Conservation (phyloP, 2,888 invertebrate genomes). For the Pseudanteris insignis region DNA sequence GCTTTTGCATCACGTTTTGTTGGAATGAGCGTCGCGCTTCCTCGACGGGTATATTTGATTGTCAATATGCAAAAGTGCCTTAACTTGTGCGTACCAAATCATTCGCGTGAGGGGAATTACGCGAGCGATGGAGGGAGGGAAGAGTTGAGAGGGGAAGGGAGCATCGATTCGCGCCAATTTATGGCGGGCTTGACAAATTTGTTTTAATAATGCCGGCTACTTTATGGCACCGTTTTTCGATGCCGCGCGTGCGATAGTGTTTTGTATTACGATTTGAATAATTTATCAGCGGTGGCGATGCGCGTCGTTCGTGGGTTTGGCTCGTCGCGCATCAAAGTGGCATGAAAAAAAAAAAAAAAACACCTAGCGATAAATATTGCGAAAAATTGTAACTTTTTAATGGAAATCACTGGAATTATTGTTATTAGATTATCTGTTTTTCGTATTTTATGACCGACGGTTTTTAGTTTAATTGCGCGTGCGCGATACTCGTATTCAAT, state of each 20-base stretch:
- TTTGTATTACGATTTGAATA: conserved; percentile 43
- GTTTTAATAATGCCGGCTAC: conserved; percentile 39
- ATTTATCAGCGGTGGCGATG: conserved; percentile 35
- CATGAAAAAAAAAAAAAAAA: conserved; percentile 4
- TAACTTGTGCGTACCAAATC: conserved; percentile 28
- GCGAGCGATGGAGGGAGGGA: too few species aligned
- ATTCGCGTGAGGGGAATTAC: too few species aligned
- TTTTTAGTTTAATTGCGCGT: conserved; percentile 20
- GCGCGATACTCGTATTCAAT: too few species aligned
- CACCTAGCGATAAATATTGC: conserved; percentile 17
- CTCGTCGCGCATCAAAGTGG: conserved; percentile 18
- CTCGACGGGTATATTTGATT: conserved; percentile 44
- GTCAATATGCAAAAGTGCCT: conserved; percentile 46
- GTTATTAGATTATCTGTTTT: conserved; percentile 31
- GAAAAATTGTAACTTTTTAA: conserved; percentile 40
- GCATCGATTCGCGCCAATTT: conserved; percentile 38
- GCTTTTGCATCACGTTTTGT: conserved; percentile 44
- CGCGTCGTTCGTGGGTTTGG: too few species aligned
- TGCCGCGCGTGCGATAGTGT: conserved; percentile 28
- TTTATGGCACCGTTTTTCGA: conserved; percentile 39
- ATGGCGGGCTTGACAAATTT: conserved; percentile 38
- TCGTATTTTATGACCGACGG: conserved; percentile 18
- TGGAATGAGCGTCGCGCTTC: conserved; percentile 44
- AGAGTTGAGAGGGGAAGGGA: conserved; percentile 1
- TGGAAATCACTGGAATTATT: conserved; percentile 33